Base-by-base conservation (phyloP, 2,888 invertebrate genomes). In the Tetragonisca angustula region DNA sequence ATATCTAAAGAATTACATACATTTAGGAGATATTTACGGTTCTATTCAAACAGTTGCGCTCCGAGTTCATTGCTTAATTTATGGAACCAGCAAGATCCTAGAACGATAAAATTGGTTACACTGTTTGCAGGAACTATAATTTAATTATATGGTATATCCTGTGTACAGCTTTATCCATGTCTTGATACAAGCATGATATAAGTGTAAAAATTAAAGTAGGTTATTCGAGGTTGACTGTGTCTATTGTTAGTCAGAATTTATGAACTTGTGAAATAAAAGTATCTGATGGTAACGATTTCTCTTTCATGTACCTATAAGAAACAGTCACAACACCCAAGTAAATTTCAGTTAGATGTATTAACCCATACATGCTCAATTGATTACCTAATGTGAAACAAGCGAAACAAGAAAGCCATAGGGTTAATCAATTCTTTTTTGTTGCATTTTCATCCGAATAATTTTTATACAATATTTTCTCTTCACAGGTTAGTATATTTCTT, bases 331-430 rank as follows among this genome's bases (percentile, higher is more conserved):
- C 19, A 24, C 17, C 13, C 43, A 54, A 19, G 21, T 69, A 27
- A 61, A 74, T 62, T 61, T 74, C 13, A 74, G 59, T 24, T 9
- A 43, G 9, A 43, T 27, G 27, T 11, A 9, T 43, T 43, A 54
- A 73, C 15, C 2, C 19, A 74, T 21, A 59, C 17, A 61, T 17
- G 0, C 21, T 62, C 54, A 61, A 69, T 54, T 74, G 49, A n/a
- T 64, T 79, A 21, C 74, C 69, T 69, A 75, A 79, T n/a, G 36
- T 5, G 61, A 71, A 64, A 3, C 64, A 65, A 17, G 64, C 4
- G 65, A 68, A 74, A 62, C 54, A 68, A 62, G 79, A 79, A 74
- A 79, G 69, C 62, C 52, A 59, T 11, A 13, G 65, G 50, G 54
- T 43, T 61, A 68, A 79, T 50, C 43, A 75, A 72, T 27, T 32